A percentile compares a stretch with the other conserved stretches of the same genome.
phyloP scores from a whole-genome alignment of 2,888 invertebrate genomes.

The Muscina levida region DNA sequence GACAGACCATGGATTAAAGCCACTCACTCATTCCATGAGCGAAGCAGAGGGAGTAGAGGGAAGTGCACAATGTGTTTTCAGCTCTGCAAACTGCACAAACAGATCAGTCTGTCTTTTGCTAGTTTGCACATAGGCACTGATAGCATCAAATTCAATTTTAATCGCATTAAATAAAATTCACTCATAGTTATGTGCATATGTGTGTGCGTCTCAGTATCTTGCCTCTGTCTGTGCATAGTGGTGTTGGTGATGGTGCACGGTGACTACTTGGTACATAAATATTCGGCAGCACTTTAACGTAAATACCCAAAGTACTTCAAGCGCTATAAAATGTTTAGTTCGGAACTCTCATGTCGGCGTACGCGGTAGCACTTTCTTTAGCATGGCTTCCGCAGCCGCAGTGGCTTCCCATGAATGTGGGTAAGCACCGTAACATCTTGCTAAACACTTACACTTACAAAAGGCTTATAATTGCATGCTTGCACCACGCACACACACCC shows the following conservation, averaged over 20 bases:
- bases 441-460: conserved; percentile 41
- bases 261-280: not conserved
- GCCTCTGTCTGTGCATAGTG: too few relatives aligned
- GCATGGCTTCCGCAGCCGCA: not conserved
- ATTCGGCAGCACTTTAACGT: conserved; percentile 36
- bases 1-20: conserved; percentile 32
- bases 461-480: conserved; percentile 1
- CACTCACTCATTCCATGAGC: conserved; percentile 1
- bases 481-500: not conserved
- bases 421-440: conserved; percentile 40
- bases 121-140: not conserved
- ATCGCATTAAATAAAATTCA: conserved; percentile 1
- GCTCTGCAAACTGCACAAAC: not conserved
- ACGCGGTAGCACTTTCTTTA: not conserved
- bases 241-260: too few relatives aligned
- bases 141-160: conserved; percentile 1
- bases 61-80: not conserved
- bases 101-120: not conserved
- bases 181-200: not conserved
- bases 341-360: conserved; percentile 12
- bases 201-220: too few relatives aligned
- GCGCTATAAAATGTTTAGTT: conserved; percentile 28
- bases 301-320: conserved; percentile 33
- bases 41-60: too few relatives aligned
- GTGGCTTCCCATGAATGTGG: conserved; percentile 2